Evolutionary conservation across 2,888 invertebrate species (phyloP), one percentile per base, ranked within the genome.

Genomic region (Frankliniella fusca): DNA sequence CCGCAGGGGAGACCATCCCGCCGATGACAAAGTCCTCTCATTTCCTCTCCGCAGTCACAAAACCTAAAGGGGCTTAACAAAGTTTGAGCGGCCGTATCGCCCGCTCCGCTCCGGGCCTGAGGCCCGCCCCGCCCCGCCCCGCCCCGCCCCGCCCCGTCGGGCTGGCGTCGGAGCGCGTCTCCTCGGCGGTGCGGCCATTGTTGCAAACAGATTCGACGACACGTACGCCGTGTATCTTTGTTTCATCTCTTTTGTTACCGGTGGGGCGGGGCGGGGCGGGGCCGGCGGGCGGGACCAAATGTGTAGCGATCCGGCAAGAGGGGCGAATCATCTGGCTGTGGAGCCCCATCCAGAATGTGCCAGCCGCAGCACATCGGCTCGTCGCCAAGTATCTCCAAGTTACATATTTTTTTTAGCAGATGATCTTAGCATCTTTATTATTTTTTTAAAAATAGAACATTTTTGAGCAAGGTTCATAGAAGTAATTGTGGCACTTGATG

Each of bases 181-280:
- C 61, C 61, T 61, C 61, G 61, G 15, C 61, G 38, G 38, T 38
- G 8, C 54, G 11, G 54, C 70, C 70, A 11, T 9, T n/a, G 70
- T 23, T 70, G 70, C 70, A 9, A 12, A 27, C 10, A 27, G 11
- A 23, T 12, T 23, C 9, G 70, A 27, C 70, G 70, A 23, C 70
- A 76, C 70, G 70, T 76, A 76, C 70, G 70, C 70, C 70, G 70
- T 9, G 70, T 76, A 76, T 76, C 70, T 76, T 12, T 23, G 70
- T 27, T 12, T 76, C 70, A 76, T 76, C 70, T 76, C 70, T 76
- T 76, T 76, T 76, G 70, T 76, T 76, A 27, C 70, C 12, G 15
- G 54, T 15, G 12, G 15, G 18, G 38, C 5, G 38, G 38, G 38
- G 38, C 38, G 38, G 38, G 38, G 38, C 38, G 38, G 38, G 38